phyloP scores from a whole-genome alignment of 2,797 vertebrate genomes.

The Saxicola maurus region DNA sequence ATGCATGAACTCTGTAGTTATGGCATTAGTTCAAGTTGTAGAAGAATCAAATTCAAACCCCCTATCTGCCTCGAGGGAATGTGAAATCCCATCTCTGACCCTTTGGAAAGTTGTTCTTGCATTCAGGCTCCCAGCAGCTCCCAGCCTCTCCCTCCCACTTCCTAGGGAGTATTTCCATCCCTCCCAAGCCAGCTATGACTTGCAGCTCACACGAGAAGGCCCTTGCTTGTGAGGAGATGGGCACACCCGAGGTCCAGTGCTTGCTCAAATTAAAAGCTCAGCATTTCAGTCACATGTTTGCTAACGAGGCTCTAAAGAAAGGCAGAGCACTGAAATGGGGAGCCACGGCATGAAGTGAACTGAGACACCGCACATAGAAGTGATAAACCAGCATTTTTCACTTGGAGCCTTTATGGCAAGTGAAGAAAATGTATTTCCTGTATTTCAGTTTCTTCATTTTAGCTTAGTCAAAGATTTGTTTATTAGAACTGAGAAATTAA shows the following conservation, averaged over 20 bases:
- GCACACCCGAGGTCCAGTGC: neutral
- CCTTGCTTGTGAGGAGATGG: neutral
- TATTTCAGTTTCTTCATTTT: neutral
- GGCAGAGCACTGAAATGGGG: neutral
- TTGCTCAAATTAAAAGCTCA: neutral
- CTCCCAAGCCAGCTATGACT: neutral
- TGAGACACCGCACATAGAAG: neutral
- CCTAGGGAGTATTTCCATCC: neutral
- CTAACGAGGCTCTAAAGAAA: neutral
- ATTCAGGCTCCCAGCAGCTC: neutral
- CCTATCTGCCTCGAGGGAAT: fast-evolving
- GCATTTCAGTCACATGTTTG: neutral
- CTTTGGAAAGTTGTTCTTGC: neutral
- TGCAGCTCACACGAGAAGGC: neutral
- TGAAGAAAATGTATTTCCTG: neutral
- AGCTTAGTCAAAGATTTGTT: neutral
- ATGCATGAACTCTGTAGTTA: neutral
- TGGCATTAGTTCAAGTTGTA: neutral
- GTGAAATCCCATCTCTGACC: neutral
- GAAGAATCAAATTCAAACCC: neutral
- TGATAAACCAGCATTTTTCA: neutral
- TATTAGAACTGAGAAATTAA: neutral
- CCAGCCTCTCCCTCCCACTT: neutral
- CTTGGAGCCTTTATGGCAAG: neutral
- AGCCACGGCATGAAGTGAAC: neutral